Evolutionary conservation across 2,113 vertebrate genomes (phyloP).

Genomic region (Podilymbus podiceps): DNA sequence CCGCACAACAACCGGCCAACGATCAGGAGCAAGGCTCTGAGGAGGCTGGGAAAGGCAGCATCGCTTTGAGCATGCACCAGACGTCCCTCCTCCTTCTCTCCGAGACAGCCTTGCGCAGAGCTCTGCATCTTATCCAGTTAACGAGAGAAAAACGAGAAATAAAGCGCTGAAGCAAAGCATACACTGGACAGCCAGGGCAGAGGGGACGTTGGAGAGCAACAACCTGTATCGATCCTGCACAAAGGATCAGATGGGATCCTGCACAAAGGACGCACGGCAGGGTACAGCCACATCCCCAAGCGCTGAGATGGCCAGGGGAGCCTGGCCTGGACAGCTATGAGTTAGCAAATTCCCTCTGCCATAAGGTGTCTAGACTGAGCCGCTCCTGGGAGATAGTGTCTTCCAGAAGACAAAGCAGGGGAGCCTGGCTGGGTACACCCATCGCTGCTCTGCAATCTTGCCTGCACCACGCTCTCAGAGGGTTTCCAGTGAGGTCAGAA

Average conservation of each 20-base stretch:
- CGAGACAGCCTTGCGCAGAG: not conserved
- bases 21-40: not conserved
- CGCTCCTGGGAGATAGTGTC: not conserved
- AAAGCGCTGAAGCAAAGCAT: not conserved
- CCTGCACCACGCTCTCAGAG: fast-evolving
- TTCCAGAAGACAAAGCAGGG: not conserved
- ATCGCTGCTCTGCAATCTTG: not conserved
- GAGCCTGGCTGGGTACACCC: not conserved
- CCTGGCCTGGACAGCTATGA: not conserved
- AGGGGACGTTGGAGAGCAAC: not conserved
- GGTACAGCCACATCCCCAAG: not conserved
- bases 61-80: not conserved
- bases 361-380: not conserved
- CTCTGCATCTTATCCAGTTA: not conserved
- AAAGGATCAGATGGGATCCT: not conserved
- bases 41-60: not conserved
- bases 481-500: not conserved
- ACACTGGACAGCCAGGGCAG: not conserved
- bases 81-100: not conserved
- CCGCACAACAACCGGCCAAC: not conserved
- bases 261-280: not conserved
- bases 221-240: not conserved
- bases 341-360: not conserved
- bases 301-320: fast-evolving
- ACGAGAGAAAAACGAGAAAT: not conserved